These are phyloP conservation scores for Chlamydotis undulata DNA, from an alignment of 2,113 vertebrate genomes.

Conservation along the genomic window DNA sequence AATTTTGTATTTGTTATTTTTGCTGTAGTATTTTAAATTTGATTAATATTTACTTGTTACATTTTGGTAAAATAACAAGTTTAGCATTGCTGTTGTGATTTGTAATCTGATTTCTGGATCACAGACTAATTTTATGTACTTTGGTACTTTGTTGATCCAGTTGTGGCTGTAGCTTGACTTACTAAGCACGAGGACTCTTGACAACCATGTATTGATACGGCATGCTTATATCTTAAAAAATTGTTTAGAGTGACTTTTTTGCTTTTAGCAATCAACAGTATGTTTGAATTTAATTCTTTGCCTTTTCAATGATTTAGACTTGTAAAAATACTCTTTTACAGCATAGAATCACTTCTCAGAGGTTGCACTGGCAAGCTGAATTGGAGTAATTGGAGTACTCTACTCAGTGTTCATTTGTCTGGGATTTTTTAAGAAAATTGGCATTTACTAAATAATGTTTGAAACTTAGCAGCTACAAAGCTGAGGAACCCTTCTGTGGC, in stretches of 20 bases:
- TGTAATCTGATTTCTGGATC: slow-evolving; percentile 32
- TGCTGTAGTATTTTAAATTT: slow-evolving; percentile 9
- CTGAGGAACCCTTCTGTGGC: not conserved
- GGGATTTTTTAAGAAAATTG: not conserved
- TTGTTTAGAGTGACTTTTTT: slow-evolving; percentile 64
- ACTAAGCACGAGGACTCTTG: slow-evolving; percentile 58
- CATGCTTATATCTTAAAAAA: slow-evolving; percentile 56
- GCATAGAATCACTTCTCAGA: slow-evolving; percentile 64
- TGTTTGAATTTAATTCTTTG: slow-evolving; percentile 59
- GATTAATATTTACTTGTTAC: slow-evolving; percentile 37
- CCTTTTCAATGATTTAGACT: slow-evolving; percentile 59
- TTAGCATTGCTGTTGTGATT: slow-evolving; percentile 24
- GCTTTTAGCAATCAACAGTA: slow-evolving; percentile 43
- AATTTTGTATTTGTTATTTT: not conserved
- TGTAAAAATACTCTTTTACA: slow-evolving; percentile 59
- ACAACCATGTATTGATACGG: slow-evolving; percentile 52
- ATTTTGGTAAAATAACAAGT: slow-evolving; percentile 32
- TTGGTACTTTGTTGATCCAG: slow-evolving; percentile 50
- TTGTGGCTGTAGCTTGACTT: slow-evolving; percentile 51
- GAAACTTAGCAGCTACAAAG: not conserved
- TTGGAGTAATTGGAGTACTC: not conserved
- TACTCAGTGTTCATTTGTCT: not conserved
- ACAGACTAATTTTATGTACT: slow-evolving; percentile 15
- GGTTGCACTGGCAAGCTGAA: slow-evolving; percentile 73
- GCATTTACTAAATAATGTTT: rapidly evolving